Evolutionary conservation across 2,888 invertebrate genomes (phyloP).

Genomic region (Polylopha cassiicola): DNA sequence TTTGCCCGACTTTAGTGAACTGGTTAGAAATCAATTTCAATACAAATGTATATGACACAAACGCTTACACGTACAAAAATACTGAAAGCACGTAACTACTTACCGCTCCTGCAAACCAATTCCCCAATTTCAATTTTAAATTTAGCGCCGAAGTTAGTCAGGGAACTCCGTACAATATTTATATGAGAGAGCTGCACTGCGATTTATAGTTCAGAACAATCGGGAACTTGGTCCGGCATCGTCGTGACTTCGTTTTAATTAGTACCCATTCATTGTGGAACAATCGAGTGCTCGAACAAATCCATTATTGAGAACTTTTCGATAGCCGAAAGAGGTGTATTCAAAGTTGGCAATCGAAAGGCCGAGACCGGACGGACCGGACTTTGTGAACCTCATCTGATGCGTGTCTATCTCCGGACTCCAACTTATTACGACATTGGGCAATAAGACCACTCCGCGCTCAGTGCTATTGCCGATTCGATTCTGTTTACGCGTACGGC

Average conservation of each 20-base stretch:
- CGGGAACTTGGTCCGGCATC: conserved; percentile 67
- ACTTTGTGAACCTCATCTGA: conserved; percentile 48
- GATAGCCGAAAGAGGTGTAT: conserved; percentile 74
- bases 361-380: conserved; percentile 43
- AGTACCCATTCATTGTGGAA: conserved; percentile 76
- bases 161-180: conserved; percentile 58
- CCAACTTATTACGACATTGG: conserved; percentile 12
- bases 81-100: conserved; percentile 36
- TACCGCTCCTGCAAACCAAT: conserved; percentile 39
- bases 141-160: conserved; percentile 65
- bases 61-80: conserved; percentile 10
- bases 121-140: conserved; percentile 65
- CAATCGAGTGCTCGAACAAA: conserved; percentile 73
- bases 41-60: neutral
- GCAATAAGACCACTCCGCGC: no score
- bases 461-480: no score
- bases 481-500: no score
- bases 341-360: conserved; percentile 63
- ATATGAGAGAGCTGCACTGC: conserved; percentile 61
- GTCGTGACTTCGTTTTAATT: conserved; percentile 77
- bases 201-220: conserved; percentile 73
- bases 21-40: no score
- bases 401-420: conserved; percentile 34
- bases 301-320: conserved; percentile 75
- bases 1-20: no score